Evolutionary conservation across 1,140 invertebrate genomes (phyloP), one percentile per base, ranked within the genome.

Genomic region (Chrysoperla carnea): DNA sequence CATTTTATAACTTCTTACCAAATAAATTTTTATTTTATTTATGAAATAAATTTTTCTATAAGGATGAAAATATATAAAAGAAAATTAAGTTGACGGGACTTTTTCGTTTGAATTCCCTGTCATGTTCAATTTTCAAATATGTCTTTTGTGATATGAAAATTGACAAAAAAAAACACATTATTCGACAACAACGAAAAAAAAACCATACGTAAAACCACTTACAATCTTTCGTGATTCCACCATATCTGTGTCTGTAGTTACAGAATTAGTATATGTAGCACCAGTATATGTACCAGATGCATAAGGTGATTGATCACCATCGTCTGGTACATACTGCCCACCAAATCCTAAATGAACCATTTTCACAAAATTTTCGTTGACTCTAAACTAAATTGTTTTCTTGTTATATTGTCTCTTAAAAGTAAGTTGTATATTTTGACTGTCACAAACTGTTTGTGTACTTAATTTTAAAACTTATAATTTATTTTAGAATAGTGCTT

Each of bases 321-420:
- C 49, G 40, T 56, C 54, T 4, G 48, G 43, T 8, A 56, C 48
- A 39, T 56, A 56, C 46, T 56, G 54, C 5, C 50, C 52, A 13
- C 52, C 54, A 11, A 50, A 43, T 36, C 54, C 54, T 17, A 56
- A 48, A 48, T 56, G 47, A 23, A 56, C 54, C 54, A 56, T 56
- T 12, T 23, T 39, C 15, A 8, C 14, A 33, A 42, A 23, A 23
- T 5, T 23, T 23, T 23, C 17, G 2, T 23, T 23, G n/a, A n/a
- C n/a, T n/a, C n/a, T n/a, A n/a, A n/a, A n/a, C n/a, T 23, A 23
- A 23, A 23, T 23, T 23, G 17, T 23, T 3, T 23, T 23, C 5
- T 23, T 23, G 17, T 23, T 23, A 5, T 23, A 3, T 23, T 23
- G 5, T 23, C 17, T 23, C 17, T 23, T 23, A 23, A 23, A 23